Conservation (phyloP, 2,888 invertebrate genomes). For the Furcula furcula region DNA sequence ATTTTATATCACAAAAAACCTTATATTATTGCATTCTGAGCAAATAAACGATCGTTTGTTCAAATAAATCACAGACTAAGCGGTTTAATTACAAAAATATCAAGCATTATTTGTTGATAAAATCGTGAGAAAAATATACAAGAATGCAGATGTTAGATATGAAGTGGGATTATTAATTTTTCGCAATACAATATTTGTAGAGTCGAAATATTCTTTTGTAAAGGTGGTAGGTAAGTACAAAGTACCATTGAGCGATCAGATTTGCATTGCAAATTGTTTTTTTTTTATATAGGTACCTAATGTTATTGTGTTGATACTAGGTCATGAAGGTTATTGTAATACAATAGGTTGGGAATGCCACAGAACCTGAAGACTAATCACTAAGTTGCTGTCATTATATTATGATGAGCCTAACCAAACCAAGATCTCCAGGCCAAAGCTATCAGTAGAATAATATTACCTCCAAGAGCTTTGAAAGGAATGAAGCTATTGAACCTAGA, state of each 20-base stretch:
- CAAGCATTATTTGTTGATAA: slow-evolving; percentile 25
- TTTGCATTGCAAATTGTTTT: slow-evolving; percentile 33
- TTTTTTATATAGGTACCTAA: too few relatives aligned
- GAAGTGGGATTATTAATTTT: slow-evolving; percentile 42
- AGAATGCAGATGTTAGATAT: slow-evolving; percentile 44
- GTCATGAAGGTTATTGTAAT: too few relatives aligned
- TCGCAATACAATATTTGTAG: slow-evolving; percentile 39
- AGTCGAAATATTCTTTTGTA: slow-evolving; percentile 17
- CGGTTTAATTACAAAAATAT: slow-evolving; percentile 25
- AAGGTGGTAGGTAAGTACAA: too few relatives aligned
- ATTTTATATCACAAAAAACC: slow-evolving; percentile 4
- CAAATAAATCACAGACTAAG: slow-evolving; percentile 10
- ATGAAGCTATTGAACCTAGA: too few relatives aligned
- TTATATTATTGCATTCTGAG: background rate
- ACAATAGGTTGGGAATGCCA: too few relatives aligned
- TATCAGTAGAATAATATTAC: too few relatives aligned
- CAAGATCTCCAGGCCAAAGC: too few relatives aligned
- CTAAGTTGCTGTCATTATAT: too few relatives aligned
- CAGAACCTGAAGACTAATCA: too few relatives aligned
- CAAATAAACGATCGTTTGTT: slow-evolving; percentile 8
- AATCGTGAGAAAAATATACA: slow-evolving; percentile 43
- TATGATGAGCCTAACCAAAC: too few relatives aligned
- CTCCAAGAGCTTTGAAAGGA: too few relatives aligned
- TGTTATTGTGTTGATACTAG: too few relatives aligned
- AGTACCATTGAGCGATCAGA: slow-evolving; percentile 23